Conservation (phyloP, 2,113 vertebrate species). For the Sturnira hondurensis region DNA sequence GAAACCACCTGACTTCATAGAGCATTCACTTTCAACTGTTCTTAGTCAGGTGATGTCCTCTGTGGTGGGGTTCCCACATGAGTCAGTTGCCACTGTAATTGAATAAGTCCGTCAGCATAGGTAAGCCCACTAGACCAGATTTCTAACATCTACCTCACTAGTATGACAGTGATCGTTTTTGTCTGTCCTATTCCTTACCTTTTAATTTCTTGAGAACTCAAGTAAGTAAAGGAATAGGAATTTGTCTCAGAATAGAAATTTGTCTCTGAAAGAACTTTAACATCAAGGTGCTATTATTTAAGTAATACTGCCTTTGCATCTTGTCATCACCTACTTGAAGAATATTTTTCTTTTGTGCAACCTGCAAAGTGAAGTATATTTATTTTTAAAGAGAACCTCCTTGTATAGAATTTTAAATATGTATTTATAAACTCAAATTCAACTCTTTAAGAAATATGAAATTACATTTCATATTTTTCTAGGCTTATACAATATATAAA, state of each 20-base stretch:
- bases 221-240: neutral
- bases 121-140: neutral
- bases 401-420: constrained; percentile 11
- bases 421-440: constrained; percentile 12
- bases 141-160: neutral
- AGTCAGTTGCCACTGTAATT: neutral
- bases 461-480: constrained; percentile 5
- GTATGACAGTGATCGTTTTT: neutral
- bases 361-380: constrained; percentile 10
- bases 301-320: neutral
- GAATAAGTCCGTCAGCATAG: neutral
- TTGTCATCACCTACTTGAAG: neutral
- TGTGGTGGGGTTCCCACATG: too few species aligned
- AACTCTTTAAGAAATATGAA: neutral
- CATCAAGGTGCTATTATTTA: neutral
- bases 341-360: neutral
- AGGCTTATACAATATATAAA: neutral
- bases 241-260: neutral
- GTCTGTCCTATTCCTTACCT: neutral
- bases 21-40: neutral
- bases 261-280: neutral
- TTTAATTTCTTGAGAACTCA: neutral
- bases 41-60: too few species aligned
- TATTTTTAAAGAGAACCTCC: neutral
- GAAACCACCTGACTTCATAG: neutral